Evolutionary conservation across 1,140 invertebrate genomes (phyloP).

Genomic region (Drosophila ananassae): DNA sequence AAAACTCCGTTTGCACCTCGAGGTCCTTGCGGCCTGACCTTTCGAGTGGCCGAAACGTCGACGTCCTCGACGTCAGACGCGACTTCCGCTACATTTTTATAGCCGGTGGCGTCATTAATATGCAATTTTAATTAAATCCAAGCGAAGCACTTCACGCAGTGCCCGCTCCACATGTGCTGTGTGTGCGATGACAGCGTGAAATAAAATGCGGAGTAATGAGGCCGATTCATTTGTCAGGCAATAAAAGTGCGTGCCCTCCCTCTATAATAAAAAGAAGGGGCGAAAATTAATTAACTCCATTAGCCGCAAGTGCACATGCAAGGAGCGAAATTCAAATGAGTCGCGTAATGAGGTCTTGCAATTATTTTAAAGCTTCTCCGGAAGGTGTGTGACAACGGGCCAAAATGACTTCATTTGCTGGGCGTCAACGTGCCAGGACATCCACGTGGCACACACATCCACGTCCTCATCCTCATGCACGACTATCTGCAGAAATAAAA

Average conservation of each 20-base stretch:
- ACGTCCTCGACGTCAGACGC: slow-evolving; percentile 37
- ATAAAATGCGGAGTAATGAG: slow-evolving; percentile 19
- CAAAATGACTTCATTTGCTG: slow-evolving; percentile 52
- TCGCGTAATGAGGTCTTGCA: slow-evolving; percentile 22
- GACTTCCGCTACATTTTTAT: slow-evolving; percentile 59
- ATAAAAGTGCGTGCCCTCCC: slow-evolving; percentile 37
- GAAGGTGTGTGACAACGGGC: slow-evolving; percentile 49
- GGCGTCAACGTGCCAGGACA: slow-evolving; percentile 32
- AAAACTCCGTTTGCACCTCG: slow-evolving; percentile 26
- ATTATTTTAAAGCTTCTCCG: slow-evolving; percentile 30
- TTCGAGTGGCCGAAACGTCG: slow-evolving; percentile 46
- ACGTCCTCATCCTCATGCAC: slow-evolving; percentile 4
- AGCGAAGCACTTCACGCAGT: slow-evolving; percentile 35
- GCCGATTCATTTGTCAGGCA: slow-evolving; percentile 66
- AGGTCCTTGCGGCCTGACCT: slow-evolving; percentile 56
- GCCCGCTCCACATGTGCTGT: slow-evolving; percentile 10
- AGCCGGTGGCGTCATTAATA: slow-evolving; percentile 72
- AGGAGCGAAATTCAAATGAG: slow-evolving; percentile 47
- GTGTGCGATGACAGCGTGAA: slow-evolving; percentile 72
- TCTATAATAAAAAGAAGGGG: background rate
- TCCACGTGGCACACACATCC: slow-evolving; percentile 23
- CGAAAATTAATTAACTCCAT: slow-evolving; percentile 46
- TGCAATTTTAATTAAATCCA: slow-evolving; percentile 79
- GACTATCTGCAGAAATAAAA: slow-evolving; percentile 8
- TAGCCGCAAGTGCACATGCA: slow-evolving; percentile 39